phyloP scores from a whole-genome alignment of 2,888 invertebrate species.

The Tetrapedia diversipes region DNA sequence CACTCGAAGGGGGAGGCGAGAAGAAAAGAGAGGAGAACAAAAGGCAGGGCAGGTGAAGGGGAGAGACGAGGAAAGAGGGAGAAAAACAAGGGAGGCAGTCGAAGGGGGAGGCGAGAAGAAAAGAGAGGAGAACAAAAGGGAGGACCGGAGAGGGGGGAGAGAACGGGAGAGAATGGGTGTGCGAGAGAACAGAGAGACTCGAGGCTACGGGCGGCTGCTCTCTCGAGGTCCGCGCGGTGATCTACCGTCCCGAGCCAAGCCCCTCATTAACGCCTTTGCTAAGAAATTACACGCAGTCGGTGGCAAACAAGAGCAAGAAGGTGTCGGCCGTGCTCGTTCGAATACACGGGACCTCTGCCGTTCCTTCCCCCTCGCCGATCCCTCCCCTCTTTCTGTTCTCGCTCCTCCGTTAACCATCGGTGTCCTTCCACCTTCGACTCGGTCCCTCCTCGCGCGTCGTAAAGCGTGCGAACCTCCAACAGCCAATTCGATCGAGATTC shows the following conservation, averaged over 20 bases:
- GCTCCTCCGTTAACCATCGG: conserved; percentile 37
- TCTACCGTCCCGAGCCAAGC: conserved; percentile 82
- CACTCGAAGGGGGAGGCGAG: conserved; percentile 13
- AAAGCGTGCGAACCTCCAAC: conserved; percentile 78
- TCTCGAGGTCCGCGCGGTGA: conserved; percentile 74
- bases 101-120: conserved; percentile 19
- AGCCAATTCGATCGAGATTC: conserved; percentile 79
- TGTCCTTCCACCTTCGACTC: conserved; percentile 54
- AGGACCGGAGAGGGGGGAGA: conserved; percentile 24
- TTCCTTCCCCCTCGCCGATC: conserved; percentile 54
- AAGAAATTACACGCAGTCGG: conserved; percentile 82
- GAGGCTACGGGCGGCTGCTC: conserved; percentile 70
- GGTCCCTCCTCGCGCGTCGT: conserved; percentile 51
- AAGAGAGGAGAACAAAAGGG: conserved; percentile 49
- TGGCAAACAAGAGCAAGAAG: conserved; percentile 82
- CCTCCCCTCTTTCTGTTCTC: conserved; percentile 46
- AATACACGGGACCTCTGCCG: conserved; percentile 71
- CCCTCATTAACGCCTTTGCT: conserved; percentile 83
- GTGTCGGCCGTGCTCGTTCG: conserved; percentile 74
- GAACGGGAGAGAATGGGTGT: conserved; percentile 39
- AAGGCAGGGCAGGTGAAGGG: no score
- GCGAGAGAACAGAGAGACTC: conserved; percentile 55
- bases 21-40: not conserved
- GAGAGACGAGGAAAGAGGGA: conserved; percentile 16
- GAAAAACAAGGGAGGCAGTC: conserved; percentile 4